phyloP scores from a whole-genome alignment of 1,140 invertebrate genomes.

The Tenebrio molitor region DNA sequence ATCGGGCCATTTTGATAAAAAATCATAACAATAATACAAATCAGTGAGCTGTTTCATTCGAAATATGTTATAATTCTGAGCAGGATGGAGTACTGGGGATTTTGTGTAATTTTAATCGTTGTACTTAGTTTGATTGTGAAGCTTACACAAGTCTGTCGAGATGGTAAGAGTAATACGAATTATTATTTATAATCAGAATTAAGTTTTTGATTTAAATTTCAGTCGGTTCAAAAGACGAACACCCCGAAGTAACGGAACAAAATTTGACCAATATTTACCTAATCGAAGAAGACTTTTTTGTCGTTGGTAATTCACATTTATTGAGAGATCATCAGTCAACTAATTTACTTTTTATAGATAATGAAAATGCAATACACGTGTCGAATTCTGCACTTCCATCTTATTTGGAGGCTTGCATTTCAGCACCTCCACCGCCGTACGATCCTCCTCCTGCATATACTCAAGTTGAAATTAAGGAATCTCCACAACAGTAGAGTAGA shows the following conservation, averaged over 20 bases:
- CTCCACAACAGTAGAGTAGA: not conserved
- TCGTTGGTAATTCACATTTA: slow-evolving; percentile 31
- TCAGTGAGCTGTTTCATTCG: not conserved
- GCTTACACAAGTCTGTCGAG: slow-evolving; percentile 12
- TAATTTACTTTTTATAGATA: too few relatives aligned
- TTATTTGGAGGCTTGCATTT: not conserved
- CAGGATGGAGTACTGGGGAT: slow-evolving; percentile 30
- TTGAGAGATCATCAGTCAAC: too few relatives aligned
- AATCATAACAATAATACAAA: not conserved
- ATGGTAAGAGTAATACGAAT: slow-evolving; percentile 18
- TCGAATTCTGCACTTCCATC: not conserved
- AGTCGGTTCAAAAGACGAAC: not conserved
- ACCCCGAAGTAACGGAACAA: not conserved
- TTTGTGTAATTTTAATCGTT: not conserved
- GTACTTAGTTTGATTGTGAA: not conserved
- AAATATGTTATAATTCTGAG: not conserved
- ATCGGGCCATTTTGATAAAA: not conserved
- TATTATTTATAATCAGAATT: too few relatives aligned
- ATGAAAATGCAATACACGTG: too few relatives aligned
- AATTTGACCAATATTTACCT: not conserved
- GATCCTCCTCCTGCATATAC: slow-evolving; percentile 27
- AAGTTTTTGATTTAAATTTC: not conserved
- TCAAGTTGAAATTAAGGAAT: not conserved
- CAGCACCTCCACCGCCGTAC: slow-evolving; percentile 6
- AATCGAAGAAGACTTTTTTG: slow-evolving; percentile 13